Percentiles rank a stretch among this genome's conserved stretches.
These are phyloP conservation scores for Mesocentrotus franciscanus DNA, from an alignment of 53 echinoderm and acorn worm species.

Conservation along the genomic window DNA sequence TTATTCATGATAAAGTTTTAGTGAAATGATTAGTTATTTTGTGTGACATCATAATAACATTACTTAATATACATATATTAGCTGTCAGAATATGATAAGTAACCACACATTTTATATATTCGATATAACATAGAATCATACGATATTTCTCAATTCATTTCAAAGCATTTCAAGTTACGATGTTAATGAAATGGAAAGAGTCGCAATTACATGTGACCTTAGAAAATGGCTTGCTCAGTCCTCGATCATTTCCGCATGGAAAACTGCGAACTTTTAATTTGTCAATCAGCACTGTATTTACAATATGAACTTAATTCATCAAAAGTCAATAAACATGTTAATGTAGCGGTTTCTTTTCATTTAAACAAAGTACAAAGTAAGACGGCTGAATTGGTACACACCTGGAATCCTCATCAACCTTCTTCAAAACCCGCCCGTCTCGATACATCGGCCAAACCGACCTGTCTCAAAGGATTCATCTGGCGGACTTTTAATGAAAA, in stretches of 20 bases:
- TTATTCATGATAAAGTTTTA: too few species aligned
- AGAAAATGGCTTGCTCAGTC: background rate
- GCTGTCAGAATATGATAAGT: too few species aligned
- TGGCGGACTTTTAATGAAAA: conserved; percentile 41
- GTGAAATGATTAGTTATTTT: too few species aligned
- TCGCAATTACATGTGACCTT: background rate
- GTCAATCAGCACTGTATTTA: conserved; percentile 30
- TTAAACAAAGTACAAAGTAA: conserved; percentile 30
- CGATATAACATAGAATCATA: too few species aligned
- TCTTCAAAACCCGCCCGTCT: background rate
- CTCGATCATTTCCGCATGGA: conserved; percentile 14
- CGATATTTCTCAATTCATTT: too few species aligned
- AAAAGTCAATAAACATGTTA: conserved; percentile 55
- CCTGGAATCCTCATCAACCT: conserved; percentile 29
- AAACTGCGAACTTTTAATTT: conserved; percentile 52
- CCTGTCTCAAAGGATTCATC: background rate
- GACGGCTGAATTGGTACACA: background rate
- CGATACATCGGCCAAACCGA: background rate
- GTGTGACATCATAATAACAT: too few species aligned
- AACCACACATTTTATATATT: too few species aligned
- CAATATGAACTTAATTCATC: conserved; percentile 59
- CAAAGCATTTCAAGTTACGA: background rate
- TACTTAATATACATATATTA: too few species aligned
- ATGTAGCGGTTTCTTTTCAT: conserved; percentile 42
- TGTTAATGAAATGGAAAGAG: background rate